Base-by-base conservation (phyloP, 2,888 invertebrate species). In the Pterostichus madidus region DNA sequence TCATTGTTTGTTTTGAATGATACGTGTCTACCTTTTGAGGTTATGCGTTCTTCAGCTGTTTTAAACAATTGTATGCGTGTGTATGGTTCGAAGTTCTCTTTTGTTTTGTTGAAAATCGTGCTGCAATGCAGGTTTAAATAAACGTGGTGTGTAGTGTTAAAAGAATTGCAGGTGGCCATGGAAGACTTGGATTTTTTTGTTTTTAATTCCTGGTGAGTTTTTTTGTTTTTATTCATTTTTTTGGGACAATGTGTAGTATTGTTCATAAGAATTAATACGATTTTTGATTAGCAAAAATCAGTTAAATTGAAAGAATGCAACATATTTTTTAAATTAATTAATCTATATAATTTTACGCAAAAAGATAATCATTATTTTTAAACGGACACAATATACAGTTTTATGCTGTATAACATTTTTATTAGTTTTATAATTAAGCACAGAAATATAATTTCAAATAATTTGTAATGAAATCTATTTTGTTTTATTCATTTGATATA, bases 21-120 rank as follows among this genome's bases (percentile, higher is more conserved):
- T 79, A 68, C 68, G 79, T 79, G 79, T 79, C 56, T 78, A 35
- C 13, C 52, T 68, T 78, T 79, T 79, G 79, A 79, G 79, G 79
- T 79, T 79, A 79, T 64, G 49, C 17, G 61, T 78, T 78, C 59
- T 78, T 78, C 78, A 78, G 49, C 52, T 79, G 79, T 79, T 64
- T 64, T 79, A 79, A 64, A 79, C 64, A 79, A 68, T 79, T 44
- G 68, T 17, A 49, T 68, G 52, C 64, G 68, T 31, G 46, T 44
- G 59, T 71, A 15, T n/a, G 7, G 68, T n/a, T 11, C 17, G 13
- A 24, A 24, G 76, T 53, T 68, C n/a, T 68, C 68, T 39, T 32
- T 76, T 71, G 56, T 56, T 39, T 56, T 53, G 31, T 52, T 52
- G 13, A 52, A 31, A 75, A 13, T 75, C 35, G 75, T 75, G 52